These are phyloP conservation scores for Myotis vivesi DNA, from an alignment of 2,797 vertebrate species.

Conservation along the genomic window DNA sequence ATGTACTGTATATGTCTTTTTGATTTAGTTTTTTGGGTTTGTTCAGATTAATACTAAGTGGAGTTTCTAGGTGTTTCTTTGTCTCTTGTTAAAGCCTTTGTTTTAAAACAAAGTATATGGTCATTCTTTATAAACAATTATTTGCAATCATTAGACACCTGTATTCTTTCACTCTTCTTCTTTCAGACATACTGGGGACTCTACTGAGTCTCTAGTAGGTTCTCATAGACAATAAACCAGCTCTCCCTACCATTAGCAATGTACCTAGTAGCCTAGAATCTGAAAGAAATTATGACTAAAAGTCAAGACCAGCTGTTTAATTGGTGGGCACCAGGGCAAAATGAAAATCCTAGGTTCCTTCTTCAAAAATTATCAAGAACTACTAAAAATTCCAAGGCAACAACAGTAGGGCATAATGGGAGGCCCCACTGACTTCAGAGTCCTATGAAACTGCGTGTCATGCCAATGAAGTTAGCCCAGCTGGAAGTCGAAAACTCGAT, in stretches of 20 bases:
- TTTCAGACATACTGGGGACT: not conserved
- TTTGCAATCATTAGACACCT: not conserved
- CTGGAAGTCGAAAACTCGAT: not conserved
- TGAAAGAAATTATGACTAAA: not conserved
- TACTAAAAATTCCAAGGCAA: slow-evolving; percentile 1
- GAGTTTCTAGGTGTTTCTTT: not conserved
- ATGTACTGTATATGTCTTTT: not conserved
- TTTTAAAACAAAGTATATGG: not conserved
- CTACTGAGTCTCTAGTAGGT: not conserved
- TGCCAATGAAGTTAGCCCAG: not conserved
- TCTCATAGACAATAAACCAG: not conserved
- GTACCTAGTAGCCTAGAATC: not conserved
- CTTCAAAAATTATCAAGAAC: not conserved
- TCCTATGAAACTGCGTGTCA: not conserved
- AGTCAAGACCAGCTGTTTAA: not conserved
- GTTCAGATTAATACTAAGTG: not conserved
- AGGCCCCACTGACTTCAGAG: not conserved
- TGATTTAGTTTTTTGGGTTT: not conserved
- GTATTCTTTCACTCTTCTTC: not conserved
- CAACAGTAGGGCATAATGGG: not conserved
- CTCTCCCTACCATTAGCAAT: not conserved
- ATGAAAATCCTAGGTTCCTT: not conserved
- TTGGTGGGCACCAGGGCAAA: not conserved
- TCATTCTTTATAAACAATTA: not conserved
- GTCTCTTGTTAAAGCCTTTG: not conserved